These are phyloP conservation scores for Heliocidaris erythrogramma DNA, from an alignment of 35 echinoderm and acorn worm species.

Conservation along the genomic window DNA sequence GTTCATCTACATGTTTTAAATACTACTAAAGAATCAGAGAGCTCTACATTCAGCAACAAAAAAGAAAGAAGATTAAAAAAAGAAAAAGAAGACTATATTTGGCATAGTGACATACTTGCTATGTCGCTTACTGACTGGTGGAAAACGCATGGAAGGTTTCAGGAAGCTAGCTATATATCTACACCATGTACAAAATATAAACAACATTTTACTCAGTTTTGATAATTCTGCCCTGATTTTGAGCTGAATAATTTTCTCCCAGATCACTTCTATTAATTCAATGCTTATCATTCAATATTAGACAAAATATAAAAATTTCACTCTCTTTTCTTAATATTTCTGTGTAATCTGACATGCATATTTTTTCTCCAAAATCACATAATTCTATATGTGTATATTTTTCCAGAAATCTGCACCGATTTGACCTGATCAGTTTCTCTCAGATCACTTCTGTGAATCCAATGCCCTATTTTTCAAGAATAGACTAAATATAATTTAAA, in stretches of 20 bases:
- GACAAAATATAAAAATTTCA: not conserved
- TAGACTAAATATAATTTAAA: too few relatives aligned
- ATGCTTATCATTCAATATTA: not conserved
- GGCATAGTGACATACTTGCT: not conserved
- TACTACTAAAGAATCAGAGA: not conserved
- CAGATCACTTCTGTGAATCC: not conserved
- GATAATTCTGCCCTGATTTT: not conserved
- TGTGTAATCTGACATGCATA: too few relatives aligned
- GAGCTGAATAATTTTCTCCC: not conserved
- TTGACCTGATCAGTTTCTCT: not conserved
- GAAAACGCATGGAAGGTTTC: not conserved
- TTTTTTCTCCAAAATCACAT: too few relatives aligned
- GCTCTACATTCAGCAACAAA: not conserved
- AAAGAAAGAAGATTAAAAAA: too few relatives aligned
- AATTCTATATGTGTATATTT: too few relatives aligned
- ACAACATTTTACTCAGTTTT: not conserved
- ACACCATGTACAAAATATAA: not conserved
- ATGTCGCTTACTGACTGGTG: not conserved
- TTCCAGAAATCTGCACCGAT: too few relatives aligned
- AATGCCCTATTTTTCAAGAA: too few relatives aligned
- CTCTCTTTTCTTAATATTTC: too few relatives aligned
- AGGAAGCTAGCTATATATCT: conserved; percentile 11
- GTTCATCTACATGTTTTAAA: not conserved
- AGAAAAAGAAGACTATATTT: not conserved
- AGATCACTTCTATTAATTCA: not conserved